Conservation (phyloP, 2,113 vertebrate genomes). For the Sander vitreus region DNA sequence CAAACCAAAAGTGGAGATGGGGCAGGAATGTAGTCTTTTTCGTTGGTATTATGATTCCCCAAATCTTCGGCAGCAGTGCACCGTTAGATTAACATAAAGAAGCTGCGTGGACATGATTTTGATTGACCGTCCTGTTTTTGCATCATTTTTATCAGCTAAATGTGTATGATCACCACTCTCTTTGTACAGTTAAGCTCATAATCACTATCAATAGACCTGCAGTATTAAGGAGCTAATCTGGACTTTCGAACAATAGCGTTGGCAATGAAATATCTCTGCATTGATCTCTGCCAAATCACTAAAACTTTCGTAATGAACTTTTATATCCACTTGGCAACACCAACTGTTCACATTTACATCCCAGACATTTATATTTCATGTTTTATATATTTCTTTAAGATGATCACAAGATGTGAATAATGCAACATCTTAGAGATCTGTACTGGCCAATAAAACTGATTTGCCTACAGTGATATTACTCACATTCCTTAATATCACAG, state of each 20-base stretch:
- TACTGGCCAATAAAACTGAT: constrained; percentile 48
- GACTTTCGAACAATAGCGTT: constrained; percentile 39
- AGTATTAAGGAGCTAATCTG: constrained; percentile 45
- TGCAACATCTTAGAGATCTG: constrained; percentile 52
- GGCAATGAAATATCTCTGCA: constrained; percentile 20
- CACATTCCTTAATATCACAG: constrained; percentile 58
- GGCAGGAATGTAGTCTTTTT: constrained; percentile 17
- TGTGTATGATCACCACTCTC: constrained; percentile 41
- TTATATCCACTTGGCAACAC: constrained; percentile 42
- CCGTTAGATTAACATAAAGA: constrained; percentile 2
- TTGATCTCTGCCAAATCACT: constrained; percentile 54
- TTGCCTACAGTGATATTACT: constrained; percentile 48
- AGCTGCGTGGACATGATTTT: background rate
- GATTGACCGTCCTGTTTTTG: constrained; percentile 26
- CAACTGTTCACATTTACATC: constrained; percentile 47
- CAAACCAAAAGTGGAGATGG: constrained; percentile 15
- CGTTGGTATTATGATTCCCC: background rate
- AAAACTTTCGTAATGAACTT: constrained; percentile 59
- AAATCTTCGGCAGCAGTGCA: background rate
- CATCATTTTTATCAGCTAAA: constrained; percentile 23
- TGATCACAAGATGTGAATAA: constrained; percentile 64
- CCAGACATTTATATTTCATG: constrained; percentile 68
- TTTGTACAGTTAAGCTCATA: constrained; percentile 67
- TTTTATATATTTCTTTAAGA: constrained; percentile 63
- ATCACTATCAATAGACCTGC: constrained; percentile 58